Percentiles rank a stretch among this genome's conserved stretches.
These are phyloP conservation scores for Emydura subglobosa DNA, from an alignment of 2,113 vertebrate genomes.

Conservation along the genomic window DNA sequence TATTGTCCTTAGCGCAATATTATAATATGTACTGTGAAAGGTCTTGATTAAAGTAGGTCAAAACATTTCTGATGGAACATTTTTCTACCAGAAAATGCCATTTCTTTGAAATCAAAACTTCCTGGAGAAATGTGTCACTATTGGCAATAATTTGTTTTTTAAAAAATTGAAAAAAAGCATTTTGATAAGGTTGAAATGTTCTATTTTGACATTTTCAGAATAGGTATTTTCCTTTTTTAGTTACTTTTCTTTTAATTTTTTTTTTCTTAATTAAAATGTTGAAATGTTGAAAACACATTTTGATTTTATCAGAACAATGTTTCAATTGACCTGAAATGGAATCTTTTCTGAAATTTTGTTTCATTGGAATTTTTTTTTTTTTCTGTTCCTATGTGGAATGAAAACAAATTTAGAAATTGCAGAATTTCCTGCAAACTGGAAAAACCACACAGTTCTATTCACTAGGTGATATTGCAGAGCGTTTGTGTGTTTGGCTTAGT, in stretches of 20 bases:
- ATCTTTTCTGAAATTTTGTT: too few relatives aligned
- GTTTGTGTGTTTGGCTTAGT: background rate
- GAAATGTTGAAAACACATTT: background rate
- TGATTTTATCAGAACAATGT: background rate
- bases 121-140: background rate
- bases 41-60: background rate
- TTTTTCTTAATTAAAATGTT: background rate
- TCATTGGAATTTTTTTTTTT: too few relatives aligned
- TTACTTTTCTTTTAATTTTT: background rate
- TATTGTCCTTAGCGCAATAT: background rate
- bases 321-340: background rate
- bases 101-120: background rate
- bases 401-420: background rate
- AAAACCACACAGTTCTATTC: background rate
- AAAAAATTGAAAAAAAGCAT: background rate
- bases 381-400: too few relatives aligned
- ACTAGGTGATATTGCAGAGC: background rate
- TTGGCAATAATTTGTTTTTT: background rate
- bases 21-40: background rate
- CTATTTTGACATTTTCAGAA: background rate
- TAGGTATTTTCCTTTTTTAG: background rate
- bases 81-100: background rate
- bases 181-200: background rate
- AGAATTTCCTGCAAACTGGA: background rate
- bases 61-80: background rate